Evolutionary conservation across 2,888 invertebrate genomes (phyloP), one percentile per base, ranked within the genome.

Genomic region (Zele albiditarsus): DNA sequence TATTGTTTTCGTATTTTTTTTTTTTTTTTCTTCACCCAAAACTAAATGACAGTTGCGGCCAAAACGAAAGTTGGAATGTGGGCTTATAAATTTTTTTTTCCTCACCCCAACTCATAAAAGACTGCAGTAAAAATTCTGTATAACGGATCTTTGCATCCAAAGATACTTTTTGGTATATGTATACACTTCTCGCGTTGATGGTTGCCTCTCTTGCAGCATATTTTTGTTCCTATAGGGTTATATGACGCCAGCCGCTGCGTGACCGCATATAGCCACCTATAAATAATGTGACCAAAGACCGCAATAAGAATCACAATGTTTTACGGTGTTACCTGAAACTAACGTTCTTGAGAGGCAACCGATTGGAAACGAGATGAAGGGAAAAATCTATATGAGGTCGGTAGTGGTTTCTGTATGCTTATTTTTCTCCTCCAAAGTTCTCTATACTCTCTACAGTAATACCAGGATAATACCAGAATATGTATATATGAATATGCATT

Each of bases 301-400:
- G 78, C 79, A 80, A 80, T 81, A 76, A 78, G 69, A 78, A 79
- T 74, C 75, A 63, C 46, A 73, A 62, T 79, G 20, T 80, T 80
- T 81, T 80, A 81, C 81, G 60, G 78, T 68, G 75, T 80, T 81
- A 80, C 81, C 79, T 78, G 79, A 79, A 77, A 77, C 75, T 76
- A 53, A 46, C 67, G 71, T 33, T 63, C 57, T 66, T 53, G 20
- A 53, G 20, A 53, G 1, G 6, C 63, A 73, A 74, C 63, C 65
- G 28, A 73, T 69, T 66, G 72, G 49, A 77, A 70, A 66, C 8
- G 53, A 71, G 23, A 46, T 68, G 62, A 49, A 58, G 27, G 46
- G 49, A 53, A 66, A 42, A 73, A 71, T 38, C 28, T 16, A 25
- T 63, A 20, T 38, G 60, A 71, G 53, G 20, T 33, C 12, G 38